Evolutionary conservation across 2,888 invertebrate species (phyloP), one percentile per base, ranked within the genome.

Genomic region (Glaucopsyche alexis): DNA sequence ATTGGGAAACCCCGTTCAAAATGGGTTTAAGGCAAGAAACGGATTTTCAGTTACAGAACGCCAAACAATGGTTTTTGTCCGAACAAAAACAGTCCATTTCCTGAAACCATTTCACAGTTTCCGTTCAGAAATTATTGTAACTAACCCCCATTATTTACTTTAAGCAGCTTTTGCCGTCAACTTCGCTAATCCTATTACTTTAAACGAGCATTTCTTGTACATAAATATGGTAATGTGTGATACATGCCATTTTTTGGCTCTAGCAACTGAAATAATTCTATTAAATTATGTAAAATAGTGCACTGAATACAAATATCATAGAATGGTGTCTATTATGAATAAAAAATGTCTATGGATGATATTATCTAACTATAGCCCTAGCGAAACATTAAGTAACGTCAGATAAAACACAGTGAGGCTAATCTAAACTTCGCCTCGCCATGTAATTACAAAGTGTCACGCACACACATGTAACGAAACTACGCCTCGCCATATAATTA

Each of bases 51-150:
- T 80, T 80, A 78, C 79, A 77, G 75, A 81, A 82, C 85, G 83
- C 85, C 87, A 86, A 87, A 85, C 85, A 83, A 80, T 72, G 78
- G 79, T 76, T 75, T 75, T 76, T 77, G 77, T 79, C 78, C 81
- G 82, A 76, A 81, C 85, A 84, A 87, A 86, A 82, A 82, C 83
- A 81, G 79, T 81, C 84, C 83, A 87, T 90, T 91, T 90, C 89
- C 89, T 81, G 81, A 81, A 76, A 82, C 81, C 86, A 82, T 83
- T 84, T 81, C 80, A 80, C 78, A 80, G 81, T 83, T 87, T 90
- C 87, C 87, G 84, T 81, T 81, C 82, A 79, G 83, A 84, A 83
- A 80, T 84, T 87, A 81, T 84, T 82, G 81, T 85, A 85, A 85
- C 82, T 84, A 82, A 81, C 79, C 76, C 78, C 81, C 80, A 83